A percentile compares a stretch with the other conserved stretches of the same genome.
Evolutionary conservation across 2,113 vertebrate species (phyloP).

Genomic region (Falco punctatus): DNA sequence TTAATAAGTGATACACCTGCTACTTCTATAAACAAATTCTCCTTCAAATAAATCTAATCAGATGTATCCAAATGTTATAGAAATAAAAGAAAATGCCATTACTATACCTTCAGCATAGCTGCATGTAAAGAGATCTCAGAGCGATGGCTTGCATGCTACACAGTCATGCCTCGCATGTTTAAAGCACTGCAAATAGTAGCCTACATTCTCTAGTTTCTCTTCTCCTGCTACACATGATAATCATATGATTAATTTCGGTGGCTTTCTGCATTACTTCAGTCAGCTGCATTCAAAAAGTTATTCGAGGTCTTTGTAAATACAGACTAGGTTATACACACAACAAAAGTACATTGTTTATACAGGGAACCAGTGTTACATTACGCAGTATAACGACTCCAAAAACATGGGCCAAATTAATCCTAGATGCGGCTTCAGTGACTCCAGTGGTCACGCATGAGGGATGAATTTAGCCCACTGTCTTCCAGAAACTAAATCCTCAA

Average conservation of each 20-base stretch:
- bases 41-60: constrained; percentile 26
- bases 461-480: constrained; percentile 50
- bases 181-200: constrained; percentile 60
- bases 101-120: constrained; percentile 65
- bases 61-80: not conserved
- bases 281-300: constrained; percentile 74
- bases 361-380: constrained; percentile 33
- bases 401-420: constrained; percentile 48
- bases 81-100: constrained; percentile 37
- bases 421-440: not conserved
- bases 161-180: constrained; percentile 50
- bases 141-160: constrained; percentile 37
- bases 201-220: constrained; percentile 64
- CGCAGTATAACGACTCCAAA: not conserved
- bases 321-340: constrained; percentile 69
- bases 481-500: constrained; percentile 25
- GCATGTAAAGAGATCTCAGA: constrained; percentile 67
- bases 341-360: constrained; percentile 51
- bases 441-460: not conserved
- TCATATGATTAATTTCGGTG: constrained; percentile 77
- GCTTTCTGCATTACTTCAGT: constrained; percentile 77
- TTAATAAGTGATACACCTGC: not conserved
- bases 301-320: constrained; percentile 57
- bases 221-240: constrained; percentile 68
- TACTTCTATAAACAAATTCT: constrained; percentile 12